These are phyloP conservation scores for Siniperca chuatsi DNA, from an alignment of 2,113 vertebrate species.

Conservation along the genomic window DNA sequence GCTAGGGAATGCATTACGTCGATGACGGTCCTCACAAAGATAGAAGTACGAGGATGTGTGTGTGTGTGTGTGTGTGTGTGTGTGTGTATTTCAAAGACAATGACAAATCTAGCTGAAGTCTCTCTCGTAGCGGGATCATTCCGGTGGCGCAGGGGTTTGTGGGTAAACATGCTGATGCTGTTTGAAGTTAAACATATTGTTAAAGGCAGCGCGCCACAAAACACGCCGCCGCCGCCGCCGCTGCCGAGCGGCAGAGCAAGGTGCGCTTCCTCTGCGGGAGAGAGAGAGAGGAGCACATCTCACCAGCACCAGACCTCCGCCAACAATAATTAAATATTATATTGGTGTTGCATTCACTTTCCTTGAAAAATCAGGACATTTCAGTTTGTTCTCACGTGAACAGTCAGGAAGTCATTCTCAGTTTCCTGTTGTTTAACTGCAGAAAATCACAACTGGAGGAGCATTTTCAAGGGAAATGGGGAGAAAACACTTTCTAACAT, in stretches of 20 bases:
- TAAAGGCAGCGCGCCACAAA: slow-evolving; percentile 14
- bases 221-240: neutral
- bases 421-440: too few relatives aligned
- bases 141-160: slow-evolving; percentile 46
- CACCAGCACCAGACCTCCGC: neutral
- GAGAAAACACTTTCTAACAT: too few relatives aligned
- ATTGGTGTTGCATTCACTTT: neutral
- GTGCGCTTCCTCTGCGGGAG: neutral
- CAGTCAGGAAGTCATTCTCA: too few relatives aligned
- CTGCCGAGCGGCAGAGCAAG: neutral
- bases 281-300: neutral
- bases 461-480: too few relatives aligned
- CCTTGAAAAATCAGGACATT: neutral
- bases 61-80: slow-evolving; percentile 3
- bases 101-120: slow-evolving; percentile 65
- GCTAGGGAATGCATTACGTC: too few relatives aligned
- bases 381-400: neutral
- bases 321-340: neutral
- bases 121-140: slow-evolving; percentile 37
- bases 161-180: slow-evolving; percentile 58
- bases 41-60: too few relatives aligned
- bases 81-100: slow-evolving; percentile 55
- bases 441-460: too few relatives aligned
- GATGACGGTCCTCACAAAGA: too few relatives aligned
- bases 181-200: slow-evolving; percentile 52